These are phyloP conservation scores for Drosophila dives DNA, from an alignment of 2,888 invertebrate genomes.

Conservation along the genomic window DNA sequence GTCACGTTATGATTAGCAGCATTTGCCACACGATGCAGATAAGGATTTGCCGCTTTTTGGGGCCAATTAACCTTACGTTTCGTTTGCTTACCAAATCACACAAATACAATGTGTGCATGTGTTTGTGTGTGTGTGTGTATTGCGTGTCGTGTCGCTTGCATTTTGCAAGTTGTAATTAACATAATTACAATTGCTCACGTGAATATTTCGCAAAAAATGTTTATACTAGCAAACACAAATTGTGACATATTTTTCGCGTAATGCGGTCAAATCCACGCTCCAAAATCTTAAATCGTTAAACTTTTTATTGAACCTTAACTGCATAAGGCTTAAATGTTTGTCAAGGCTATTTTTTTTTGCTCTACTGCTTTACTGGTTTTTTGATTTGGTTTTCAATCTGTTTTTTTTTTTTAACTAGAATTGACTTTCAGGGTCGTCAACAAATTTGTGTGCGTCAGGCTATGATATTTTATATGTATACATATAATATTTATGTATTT, in stretches of 20 bases:
- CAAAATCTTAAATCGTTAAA: constrained; percentile 7
- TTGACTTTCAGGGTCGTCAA: constrained; percentile 65
- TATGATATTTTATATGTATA: neutral
- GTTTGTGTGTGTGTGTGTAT: constrained; percentile 17
- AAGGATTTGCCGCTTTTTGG: constrained; percentile 47
- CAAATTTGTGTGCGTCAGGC: constrained; percentile 12
- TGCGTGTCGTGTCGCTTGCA: constrained; percentile 49
- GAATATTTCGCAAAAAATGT: constrained; percentile 33
- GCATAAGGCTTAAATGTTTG: constrained; percentile 22
- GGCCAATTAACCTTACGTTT: constrained; percentile 62
- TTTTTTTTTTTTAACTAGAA: constrained; percentile 55
- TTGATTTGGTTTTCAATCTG: constrained; percentile 2
- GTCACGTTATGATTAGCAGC: neutral
- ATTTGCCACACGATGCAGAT: constrained; percentile 42
- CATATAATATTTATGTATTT: neutral
- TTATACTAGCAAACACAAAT: constrained; percentile 13
- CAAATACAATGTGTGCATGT: constrained; percentile 2
- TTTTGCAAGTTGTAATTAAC: constrained; percentile 60
- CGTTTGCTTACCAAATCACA: constrained; percentile 32
- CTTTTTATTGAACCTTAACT: constrained; percentile 22
- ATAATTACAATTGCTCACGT: constrained; percentile 54
- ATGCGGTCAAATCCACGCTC: neutral
- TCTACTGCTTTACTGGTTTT: constrained; percentile 32
- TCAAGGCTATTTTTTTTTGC: constrained; percentile 41
- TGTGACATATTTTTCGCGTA: constrained; percentile 3